Base-by-base conservation (phyloP, 1,140 invertebrate genomes). In the Drosophila kepulauana region DNA sequence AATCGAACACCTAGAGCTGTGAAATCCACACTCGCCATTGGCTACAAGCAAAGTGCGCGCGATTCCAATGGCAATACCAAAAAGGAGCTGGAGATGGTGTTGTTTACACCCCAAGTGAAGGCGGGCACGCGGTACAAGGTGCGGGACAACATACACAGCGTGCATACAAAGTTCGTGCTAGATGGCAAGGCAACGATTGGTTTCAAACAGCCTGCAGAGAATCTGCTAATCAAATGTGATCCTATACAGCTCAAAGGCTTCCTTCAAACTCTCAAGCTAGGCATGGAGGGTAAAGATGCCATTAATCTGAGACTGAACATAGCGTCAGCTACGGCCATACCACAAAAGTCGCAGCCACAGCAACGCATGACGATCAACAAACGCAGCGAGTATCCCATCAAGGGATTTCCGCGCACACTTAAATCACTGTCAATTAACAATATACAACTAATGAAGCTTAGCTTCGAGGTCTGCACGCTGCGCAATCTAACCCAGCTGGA, bases 111-210 rank as follows among this genome's bases (percentile, higher is more conserved):
- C 2, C 92, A 94, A 52, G 95, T 95, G 85, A 96, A 95, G 91
- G 92, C 87, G 20, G 96, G 96, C 1, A 94, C 90, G 1, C 96
- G 95, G 75, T 97, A 96, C 75, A 95, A 94, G 92, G 86, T 96
- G 2, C 94, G 91, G n/a, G 82, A 94, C 41, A 95, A 95, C 79
- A 93, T 97, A 48, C 93, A 94, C 49, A 93, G 95, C 90, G 93
- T 97, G 16, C 95, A 96, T 79, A 94, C 94, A 1, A 95, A 95
- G 82, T 97, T 95, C 91, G 89, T 96, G 10, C 93, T 94, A 46
- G 95, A 96, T 89, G 96, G 96, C 62, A 97, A 97, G 93, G 94
- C 94, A 20, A 96, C 96, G 6, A 95, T 97, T 66, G 93, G 96
- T 57, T 94, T 97, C 56, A 94, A 94, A 77, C 93, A 94, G 69